A percentile compares a stretch with the other conserved stretches of the same genome.
Evolutionary conservation across 1,140 invertebrate genomes (phyloP).

Genomic region (Battus philenor): DNA sequence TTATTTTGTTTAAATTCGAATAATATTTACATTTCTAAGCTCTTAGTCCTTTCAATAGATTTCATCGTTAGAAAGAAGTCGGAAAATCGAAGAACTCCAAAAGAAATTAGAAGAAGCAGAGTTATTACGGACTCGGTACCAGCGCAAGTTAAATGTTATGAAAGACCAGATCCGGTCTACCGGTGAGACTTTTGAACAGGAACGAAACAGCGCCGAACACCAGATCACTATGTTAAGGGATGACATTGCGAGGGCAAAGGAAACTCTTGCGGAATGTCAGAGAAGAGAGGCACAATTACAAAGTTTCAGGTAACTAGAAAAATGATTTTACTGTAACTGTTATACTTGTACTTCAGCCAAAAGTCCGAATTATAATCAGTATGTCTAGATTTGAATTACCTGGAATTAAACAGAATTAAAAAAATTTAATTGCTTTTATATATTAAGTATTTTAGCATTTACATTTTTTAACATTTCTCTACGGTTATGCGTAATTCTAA

Average conservation of each 20-base stretch:
- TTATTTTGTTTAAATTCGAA: too few species aligned
- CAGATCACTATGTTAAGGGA: conserved; percentile 81
- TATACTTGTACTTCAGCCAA: not conserved
- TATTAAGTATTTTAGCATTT: too few species aligned
- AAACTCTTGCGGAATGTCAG: conserved; percentile 82
- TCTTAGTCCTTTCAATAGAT: conserved; percentile 76
- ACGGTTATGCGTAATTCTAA: too few species aligned
- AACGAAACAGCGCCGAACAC: conserved; percentile 82
- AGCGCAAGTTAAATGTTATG: conserved; percentile 81
- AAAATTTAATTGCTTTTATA: too few species aligned
- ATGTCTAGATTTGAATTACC: too few species aligned
- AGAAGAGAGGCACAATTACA: conserved; percentile 84
- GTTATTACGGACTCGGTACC: conserved; percentile 81
- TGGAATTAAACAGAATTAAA: too few species aligned
- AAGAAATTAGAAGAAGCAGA: conserved; percentile 85
- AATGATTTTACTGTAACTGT: not conserved
- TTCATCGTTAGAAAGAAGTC: conserved; percentile 85
- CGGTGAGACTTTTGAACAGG: conserved; percentile 81
- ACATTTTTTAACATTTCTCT: too few species aligned
- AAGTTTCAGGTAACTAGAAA: conserved; percentile 77
- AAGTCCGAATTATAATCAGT: too few species aligned
- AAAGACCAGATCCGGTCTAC: conserved; percentile 80
- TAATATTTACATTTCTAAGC: too few species aligned
- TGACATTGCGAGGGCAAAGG: conserved; percentile 83
- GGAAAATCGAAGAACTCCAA: conserved; percentile 89